These are phyloP conservation scores for Dysidea cf. avara DNA, from an alignment of 37 sponge, comb jelly and placozoan genomes.

Conservation along the genomic window DNA sequence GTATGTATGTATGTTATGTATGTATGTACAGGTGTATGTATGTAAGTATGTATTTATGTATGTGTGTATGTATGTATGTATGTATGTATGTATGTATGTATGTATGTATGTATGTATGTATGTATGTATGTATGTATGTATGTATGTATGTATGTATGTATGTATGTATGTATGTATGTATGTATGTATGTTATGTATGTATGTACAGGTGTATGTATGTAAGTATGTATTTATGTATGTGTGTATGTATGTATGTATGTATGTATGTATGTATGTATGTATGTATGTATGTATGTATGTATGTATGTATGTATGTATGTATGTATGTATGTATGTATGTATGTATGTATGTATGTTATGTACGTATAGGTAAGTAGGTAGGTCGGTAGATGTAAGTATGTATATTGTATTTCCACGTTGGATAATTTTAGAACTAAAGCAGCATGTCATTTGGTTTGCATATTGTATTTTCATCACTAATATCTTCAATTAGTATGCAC, in stretches of 20 bases:
- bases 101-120: slow-evolving; percentile 34
- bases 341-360: slow-evolving; percentile 26
- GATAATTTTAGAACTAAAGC: no score
- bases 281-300: slow-evolving; percentile 14
- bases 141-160: slow-evolving; percentile 36
- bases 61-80: slow-evolving; percentile 35
- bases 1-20: no score
- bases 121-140: slow-evolving; percentile 32
- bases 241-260: slow-evolving; percentile 39
- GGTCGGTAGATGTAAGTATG: slow-evolving; percentile 30
- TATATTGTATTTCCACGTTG: no score
- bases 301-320: background rate
- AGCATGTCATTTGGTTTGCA: no score
- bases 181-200: no score
- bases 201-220: background rate
- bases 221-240: slow-evolving; percentile 27
- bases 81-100: slow-evolving; percentile 40
- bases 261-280: slow-evolving; percentile 35
- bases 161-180: slow-evolving; percentile 39
- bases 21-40: background rate
- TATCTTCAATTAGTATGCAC: no score
- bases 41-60: slow-evolving; percentile 27
- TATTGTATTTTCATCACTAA: no score
- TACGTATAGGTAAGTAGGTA: slow-evolving; percentile 14
- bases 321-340: slow-evolving; percentile 21